These are phyloP conservation scores for Germaria angustata DNA, from an alignment of 2,888 invertebrate genomes.

Conservation along the genomic window DNA sequence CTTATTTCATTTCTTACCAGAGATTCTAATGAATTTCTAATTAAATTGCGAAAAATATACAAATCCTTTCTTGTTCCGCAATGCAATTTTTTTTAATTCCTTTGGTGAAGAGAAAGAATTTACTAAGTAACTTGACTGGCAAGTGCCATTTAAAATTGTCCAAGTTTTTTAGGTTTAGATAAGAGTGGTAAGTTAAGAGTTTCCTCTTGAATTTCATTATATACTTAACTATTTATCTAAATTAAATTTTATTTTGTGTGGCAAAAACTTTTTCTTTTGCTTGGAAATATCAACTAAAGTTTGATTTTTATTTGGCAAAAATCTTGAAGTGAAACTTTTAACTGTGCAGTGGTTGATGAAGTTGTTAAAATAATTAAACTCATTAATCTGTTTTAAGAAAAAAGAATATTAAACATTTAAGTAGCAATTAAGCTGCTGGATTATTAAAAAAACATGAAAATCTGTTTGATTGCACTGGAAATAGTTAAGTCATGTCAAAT, in stretches of 20 bases:
- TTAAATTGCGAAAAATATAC: slow-evolving; percentile 36
- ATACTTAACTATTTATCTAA: slow-evolving; percentile 49
- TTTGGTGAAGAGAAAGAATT: neutral
- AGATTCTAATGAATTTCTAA: slow-evolving; percentile 43
- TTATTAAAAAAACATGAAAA: no score
- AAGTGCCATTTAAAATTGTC: slow-evolving; percentile 18
- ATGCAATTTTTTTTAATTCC: slow-evolving; percentile 1
- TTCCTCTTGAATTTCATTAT: slow-evolving; percentile 20
- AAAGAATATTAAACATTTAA: no score
- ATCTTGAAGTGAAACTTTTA: no score
- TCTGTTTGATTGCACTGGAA: no score
- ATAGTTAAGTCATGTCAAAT: no score
- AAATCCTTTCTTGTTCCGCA: slow-evolving; percentile 6
- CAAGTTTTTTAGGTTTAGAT: neutral
- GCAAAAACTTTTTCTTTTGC: neutral
- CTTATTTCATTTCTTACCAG: no score
- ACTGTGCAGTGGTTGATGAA: neutral
- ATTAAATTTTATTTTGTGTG: slow-evolving; percentile 32
- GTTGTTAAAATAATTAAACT: neutral
- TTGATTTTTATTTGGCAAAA: neutral
- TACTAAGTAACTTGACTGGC: neutral
- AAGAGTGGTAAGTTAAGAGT: slow-evolving; percentile 9
- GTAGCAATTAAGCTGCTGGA: no score
- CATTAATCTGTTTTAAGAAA: no score
- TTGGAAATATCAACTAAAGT: no score